These are phyloP conservation scores for Asobara japonica DNA, from an alignment of 1,140 invertebrate species.

Conservation along the genomic window DNA sequence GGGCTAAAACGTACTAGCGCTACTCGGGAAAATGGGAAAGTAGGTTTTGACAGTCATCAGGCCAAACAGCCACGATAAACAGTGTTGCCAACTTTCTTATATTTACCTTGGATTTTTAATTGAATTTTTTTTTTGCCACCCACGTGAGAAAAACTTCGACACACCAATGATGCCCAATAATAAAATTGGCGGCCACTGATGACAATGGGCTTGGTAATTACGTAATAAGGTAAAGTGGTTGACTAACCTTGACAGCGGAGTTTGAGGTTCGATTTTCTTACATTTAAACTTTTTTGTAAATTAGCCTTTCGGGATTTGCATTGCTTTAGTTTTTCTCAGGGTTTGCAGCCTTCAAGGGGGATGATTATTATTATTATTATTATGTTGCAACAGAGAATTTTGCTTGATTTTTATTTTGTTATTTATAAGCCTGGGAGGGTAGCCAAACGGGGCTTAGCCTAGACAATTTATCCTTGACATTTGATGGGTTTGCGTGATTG, in stretches of 20 bases:
- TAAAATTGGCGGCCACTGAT: not conserved
- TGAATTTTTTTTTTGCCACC: not conserved
- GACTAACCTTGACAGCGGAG: not conserved
- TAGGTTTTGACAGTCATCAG: constrained; percentile 62
- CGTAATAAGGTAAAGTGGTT: not conserved
- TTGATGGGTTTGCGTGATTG: constrained; percentile 36
- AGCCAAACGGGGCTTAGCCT: constrained; percentile 50
- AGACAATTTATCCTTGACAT: constrained; percentile 57
- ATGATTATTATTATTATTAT: too few relatives aligned
- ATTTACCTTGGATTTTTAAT: not conserved
- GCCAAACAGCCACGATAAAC: constrained; percentile 42
- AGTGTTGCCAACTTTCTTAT: not conserved
- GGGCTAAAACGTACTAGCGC: constrained; percentile 22
- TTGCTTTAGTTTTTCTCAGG: not conserved
- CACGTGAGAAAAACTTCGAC: not conserved
- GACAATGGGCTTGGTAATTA: not conserved
- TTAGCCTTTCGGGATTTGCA: not conserved
- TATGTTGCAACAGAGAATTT: too few relatives aligned
- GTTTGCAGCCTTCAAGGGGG: not conserved
- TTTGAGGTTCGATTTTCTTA: not conserved
- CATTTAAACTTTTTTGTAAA: not conserved
- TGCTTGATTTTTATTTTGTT: constrained; percentile 49
- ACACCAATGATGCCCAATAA: too few relatives aligned
- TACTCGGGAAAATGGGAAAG: constrained; percentile 38
- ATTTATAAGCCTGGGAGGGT: constrained; percentile 49